A percentile compares a stretch with the other conserved stretches of the same genome.
Evolutionary conservation across 2,797 vertebrate species (phyloP).

Genomic region (Clarias platycephalus): DNA sequence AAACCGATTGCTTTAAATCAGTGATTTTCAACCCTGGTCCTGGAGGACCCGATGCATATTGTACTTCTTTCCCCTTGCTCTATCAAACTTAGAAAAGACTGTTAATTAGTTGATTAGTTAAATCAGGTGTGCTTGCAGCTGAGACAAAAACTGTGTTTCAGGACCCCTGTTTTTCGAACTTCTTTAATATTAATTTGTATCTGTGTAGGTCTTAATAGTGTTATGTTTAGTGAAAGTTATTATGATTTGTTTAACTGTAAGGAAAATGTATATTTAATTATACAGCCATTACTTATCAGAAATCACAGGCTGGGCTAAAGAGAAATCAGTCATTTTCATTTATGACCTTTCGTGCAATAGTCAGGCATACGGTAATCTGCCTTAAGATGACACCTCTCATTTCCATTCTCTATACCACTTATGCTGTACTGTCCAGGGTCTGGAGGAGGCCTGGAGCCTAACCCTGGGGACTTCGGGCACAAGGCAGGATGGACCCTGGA

Average conservation of each 20-base stretch:
- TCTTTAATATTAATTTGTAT: neutral
- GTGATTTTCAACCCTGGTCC: too few species aligned
- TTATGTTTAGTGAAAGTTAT: neutral
- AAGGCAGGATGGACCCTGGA: too few species aligned
- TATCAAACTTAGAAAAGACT: too few species aligned
- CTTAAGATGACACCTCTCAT: neutral
- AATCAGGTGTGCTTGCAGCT: too few species aligned
- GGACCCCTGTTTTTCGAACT: neutral
- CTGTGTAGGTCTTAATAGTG: neutral
- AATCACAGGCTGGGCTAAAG: neutral
- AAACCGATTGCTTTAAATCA: neutral
- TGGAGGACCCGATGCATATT: too few species aligned
- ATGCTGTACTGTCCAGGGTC: too few species aligned
- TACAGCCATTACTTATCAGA: neutral
- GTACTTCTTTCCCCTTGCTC: too few species aligned
- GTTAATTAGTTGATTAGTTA: too few species aligned
- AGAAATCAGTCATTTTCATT: neutral
- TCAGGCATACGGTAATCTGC: neutral
- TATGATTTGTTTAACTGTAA: neutral
- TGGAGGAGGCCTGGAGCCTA: too few species aligned
- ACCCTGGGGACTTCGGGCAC: too few species aligned
- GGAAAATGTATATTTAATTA: neutral
- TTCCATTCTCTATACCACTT: too few species aligned
- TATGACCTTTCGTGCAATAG: neutral
- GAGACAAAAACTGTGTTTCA: too few species aligned